These are phyloP conservation scores for Drosophila eugracilis DNA, from an alignment of 1,140 invertebrate species.

Conservation along the genomic window DNA sequence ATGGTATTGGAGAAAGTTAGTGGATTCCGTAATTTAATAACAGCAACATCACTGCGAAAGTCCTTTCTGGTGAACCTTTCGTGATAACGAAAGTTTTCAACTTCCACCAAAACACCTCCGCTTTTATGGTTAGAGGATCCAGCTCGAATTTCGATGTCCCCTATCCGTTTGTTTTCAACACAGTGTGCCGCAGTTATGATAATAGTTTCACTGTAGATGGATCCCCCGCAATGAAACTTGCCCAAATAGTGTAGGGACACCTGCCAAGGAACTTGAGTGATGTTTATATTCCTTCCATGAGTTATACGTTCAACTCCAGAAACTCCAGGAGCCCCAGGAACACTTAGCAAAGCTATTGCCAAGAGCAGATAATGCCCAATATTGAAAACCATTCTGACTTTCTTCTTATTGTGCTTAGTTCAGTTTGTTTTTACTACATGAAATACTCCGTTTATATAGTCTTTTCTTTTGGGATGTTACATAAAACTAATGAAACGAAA, in stretches of 20 bases:
- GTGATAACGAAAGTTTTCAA: neutral
- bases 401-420: neutral
- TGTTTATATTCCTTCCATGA: constrained; percentile 55
- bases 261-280: constrained; percentile 86
- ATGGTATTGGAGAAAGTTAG: neutral
- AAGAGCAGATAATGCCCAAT: constrained; percentile 3
- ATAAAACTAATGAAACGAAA: neutral
- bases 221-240: constrained; percentile 86
- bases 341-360: neutral
- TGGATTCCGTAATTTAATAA: neutral
- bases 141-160: constrained; percentile 1
- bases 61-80: neutral
- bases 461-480: neutral
- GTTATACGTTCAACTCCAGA: constrained; percentile 15
- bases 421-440: neutral
- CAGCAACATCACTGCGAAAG: neutral
- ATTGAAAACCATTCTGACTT: constrained; percentile 3
- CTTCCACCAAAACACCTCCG: constrained; percentile 3
- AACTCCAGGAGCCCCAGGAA: neutral
- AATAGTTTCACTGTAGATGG: constrained; percentile 85
- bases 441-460: neutral
- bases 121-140: constrained; percentile 17
- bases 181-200: constrained; percentile 87
- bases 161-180: neutral
- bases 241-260: constrained; percentile 76